Base-by-base conservation (phyloP, 2,797 vertebrate genomes). In the Trematomus bernacchii region DNA sequence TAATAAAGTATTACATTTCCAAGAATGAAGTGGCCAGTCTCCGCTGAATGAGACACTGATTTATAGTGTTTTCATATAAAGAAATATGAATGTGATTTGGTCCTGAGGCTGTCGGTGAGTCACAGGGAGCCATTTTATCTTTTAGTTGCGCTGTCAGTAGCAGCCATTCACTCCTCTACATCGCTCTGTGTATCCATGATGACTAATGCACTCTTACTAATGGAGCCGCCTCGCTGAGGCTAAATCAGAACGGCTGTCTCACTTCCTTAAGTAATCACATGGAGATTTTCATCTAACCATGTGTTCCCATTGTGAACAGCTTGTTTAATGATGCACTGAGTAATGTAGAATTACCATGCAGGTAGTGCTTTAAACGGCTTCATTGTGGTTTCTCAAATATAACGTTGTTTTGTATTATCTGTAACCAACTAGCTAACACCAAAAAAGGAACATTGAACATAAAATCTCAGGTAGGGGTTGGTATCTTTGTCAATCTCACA, bases 171-270 rank as follows among this genome's bases (percentile, higher is more conserved):
- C 80, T 80, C 75, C 70, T 79, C 82, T 66, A 15, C 83, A 66
- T 73, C 48, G 10, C 73, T 67, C 44, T 68, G 79, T 74, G 85
- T 66, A 19, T 48, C 12, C 67, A 65, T 12, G 40, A 57, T 92
- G 90, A 92, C 88, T 92, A 89, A 92, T 83, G 50, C 77, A 15
- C 73, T 71, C 63, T n/a, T 23, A 66, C 81, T 85, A 82, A 89
- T 84, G 82, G 87, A 86, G 82, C 76, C 13, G 73, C 76, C 85
- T 48, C 77, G 57, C 42, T 59, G 13, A 43, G 72, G 46, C 58
- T 0, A 27, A 74, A 71, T 75, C 77, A 76, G 59, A 85, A 19
- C 19, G 60, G 47, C 74, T 73, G 50, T 53, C 67, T 83, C 84
- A 58, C 85, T 80, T 87, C 80, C 72, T 82, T 71, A 40, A 76